Base-by-base conservation (phyloP, 2,113 vertebrate genomes). In the Dipodomys spectabilis region DNA sequence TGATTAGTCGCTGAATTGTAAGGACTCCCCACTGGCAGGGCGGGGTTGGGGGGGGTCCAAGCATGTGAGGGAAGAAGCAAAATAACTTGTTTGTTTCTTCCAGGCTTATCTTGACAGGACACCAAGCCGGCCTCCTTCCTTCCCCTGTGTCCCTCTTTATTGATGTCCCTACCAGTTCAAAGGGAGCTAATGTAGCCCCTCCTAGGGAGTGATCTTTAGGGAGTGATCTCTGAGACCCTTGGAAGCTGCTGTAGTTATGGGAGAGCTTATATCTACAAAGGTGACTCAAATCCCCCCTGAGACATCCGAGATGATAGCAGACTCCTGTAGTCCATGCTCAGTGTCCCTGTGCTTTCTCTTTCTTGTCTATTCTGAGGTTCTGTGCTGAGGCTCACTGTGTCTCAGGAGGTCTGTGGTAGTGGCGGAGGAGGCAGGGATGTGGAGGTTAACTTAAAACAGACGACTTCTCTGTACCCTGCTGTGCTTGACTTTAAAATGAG, bases 1-100 rank as follows among this genome's bases (percentile, higher is more conserved):
- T 98, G 98, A 98, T 98, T 98, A 98, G 98, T 97, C 94, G 92
- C 98, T 73, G 90, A 97, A 94, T 97, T 96, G 96, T 85, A 84
- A 96, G 97, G 98, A 98, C 97, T 98, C 94, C 97, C 97, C 78
- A 95, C 97, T 95, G 75, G 18, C 53, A 4, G 53, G 53, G 53
- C 12, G 53, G 12, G 15, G 53, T 1, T n/a, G n/a, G 15, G 53
- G 3, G 35, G 72, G 86, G 87, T 64, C 49, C 19, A 20, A 95
- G 97, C 98, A 97, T 94, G 90, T 97, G 98, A 98, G 95, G 12
- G 6, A 91, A 49, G 94, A 94, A 91, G 88, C 77, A 95, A 97
- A 97, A 94, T 95, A 97, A 93, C 97, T 94, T 98, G 91, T 79
- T 97, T 97, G 88, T 95, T 96, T 96, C 93, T 89, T 97, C 88